phyloP scores from a whole-genome alignment of 2,113 vertebrate genomes.

The Caranx melampygus region DNA sequence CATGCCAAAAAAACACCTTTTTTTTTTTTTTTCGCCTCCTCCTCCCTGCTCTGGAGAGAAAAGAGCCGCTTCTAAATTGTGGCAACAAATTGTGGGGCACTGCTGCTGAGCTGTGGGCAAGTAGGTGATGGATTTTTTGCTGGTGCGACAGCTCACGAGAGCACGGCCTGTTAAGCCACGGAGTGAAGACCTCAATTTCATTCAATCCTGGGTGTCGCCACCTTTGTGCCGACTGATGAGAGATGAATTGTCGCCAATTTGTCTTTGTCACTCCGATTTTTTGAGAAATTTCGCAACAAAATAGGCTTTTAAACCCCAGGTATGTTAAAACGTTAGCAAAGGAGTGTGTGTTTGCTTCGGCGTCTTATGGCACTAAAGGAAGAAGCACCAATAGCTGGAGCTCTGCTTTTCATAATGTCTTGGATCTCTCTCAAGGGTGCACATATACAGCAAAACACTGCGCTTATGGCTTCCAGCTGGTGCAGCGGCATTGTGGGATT shows the following conservation, averaged over 20 bases:
- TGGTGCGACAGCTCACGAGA: conserved; percentile 57
- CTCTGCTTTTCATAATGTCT: conserved; percentile 56
- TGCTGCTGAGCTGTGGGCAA: conserved; percentile 61
- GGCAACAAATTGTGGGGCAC: conserved; percentile 58
- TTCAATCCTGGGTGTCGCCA: conserved; percentile 33
- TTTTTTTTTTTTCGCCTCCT: not conserved
- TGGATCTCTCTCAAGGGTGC: conserved; percentile 33
- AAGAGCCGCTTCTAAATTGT: conserved; percentile 62
- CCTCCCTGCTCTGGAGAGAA: conserved; percentile 13
- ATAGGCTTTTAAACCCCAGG: conserved; percentile 14
- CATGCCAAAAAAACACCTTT: conserved; percentile 71
- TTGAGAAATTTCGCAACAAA: conserved; percentile 12
- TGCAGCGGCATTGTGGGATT: conserved; percentile 69
- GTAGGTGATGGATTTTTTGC: conserved; percentile 57
- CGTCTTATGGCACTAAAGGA: conserved; percentile 20
- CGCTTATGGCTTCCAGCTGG: conserved; percentile 75
- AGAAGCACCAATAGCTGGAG: conserved; percentile 17
- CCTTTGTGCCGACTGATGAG: conserved; percentile 24
- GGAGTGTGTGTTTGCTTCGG: not conserved
- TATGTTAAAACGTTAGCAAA: conserved; percentile 30
- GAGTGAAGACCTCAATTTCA: conserved; percentile 57
- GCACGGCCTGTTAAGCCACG: conserved; percentile 37
- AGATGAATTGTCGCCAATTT: conserved; percentile 24
- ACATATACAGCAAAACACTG: conserved; percentile 43
- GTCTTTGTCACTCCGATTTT: not conserved